Percentiles rank a stretch among this genome's conserved stretches.
phyloP scores from a whole-genome alignment of 2,113 vertebrate species.

The Plestiodon gilberti region DNA sequence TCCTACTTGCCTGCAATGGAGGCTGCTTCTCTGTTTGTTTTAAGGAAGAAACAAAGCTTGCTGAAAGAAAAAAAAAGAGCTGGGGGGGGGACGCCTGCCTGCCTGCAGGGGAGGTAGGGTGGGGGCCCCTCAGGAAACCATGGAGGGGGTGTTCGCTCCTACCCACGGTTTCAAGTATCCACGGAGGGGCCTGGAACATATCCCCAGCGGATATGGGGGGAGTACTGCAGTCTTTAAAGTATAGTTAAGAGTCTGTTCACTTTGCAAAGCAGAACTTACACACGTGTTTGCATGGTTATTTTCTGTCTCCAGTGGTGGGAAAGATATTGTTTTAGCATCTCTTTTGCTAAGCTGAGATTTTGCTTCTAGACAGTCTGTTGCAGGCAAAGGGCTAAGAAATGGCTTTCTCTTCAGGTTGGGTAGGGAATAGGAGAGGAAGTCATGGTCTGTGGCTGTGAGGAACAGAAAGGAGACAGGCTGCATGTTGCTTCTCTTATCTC shows the following conservation, averaged over 20 bases:
- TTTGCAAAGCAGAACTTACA: not conserved
- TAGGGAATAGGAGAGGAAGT: constrained; percentile 22
- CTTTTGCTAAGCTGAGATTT: constrained; percentile 16
- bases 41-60: no score
- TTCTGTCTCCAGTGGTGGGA: not conserved
- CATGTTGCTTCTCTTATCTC: not conserved
- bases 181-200: no score
- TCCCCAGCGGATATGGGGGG: no score
- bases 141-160: no score
- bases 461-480: constrained; percentile 46
- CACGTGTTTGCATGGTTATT: not conserved
- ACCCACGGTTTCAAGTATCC: no score
- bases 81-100: no score
- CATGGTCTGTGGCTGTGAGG: constrained; percentile 27
- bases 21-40: no score
- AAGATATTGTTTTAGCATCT: constrained; percentile 10
- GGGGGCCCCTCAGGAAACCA: no score
- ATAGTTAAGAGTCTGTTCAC: constrained; percentile 12
- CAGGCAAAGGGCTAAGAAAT: constrained; percentile 17
- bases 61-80: no score
- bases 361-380: constrained; percentile 9
- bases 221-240: no score
- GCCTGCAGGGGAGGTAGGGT: no score
- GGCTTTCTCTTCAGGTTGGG: not conserved
- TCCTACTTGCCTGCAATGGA: no score